Evolutionary conservation across 2,888 invertebrate species (phyloP), one percentile per base, ranked within the genome.

Genomic region (Leptarthrus brevirostris): DNA sequence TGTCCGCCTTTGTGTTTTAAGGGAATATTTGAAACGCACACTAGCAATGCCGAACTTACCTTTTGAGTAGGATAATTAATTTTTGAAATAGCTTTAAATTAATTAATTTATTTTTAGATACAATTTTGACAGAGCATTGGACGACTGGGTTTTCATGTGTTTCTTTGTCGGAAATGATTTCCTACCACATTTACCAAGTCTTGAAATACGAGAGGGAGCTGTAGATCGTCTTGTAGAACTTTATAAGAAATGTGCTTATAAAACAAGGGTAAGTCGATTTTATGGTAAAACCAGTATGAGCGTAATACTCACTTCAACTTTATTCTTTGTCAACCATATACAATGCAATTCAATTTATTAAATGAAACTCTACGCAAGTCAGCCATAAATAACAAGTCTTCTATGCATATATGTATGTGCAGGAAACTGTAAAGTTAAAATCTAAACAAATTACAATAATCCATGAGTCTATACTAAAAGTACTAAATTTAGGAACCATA

Each of bases 111-210:
- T n/a, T 74, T 74, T 5, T 34, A 77, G 76, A 30, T 98, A 96
- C 84, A 95, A 97, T 82, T 95, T 99, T 83, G 99, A 99, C 81
- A 87, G 98, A 73, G 96, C 92, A 0, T 84, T 99, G 14, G 99
- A 99, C 82, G 99, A 99, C 86, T 99, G 98, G 98, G 98, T 93
- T 3, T 92, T 92, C 81, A 97, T 99, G 96, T 99, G 99, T 83
- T 99, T 99, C 87, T 99, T 99, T 86, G 98, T 98, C 69, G 99
- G 99, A 58, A 99, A 99, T 82, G 99, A 99, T 86, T 99, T 99
- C 83, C 85, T 99, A 79, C 99, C 99, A 0, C 99, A 99, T 87
- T 87, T 99, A 78, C 99, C 99, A 3, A 97, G 97, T 66, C 86
- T 99, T 79, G 98, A 99, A 88, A 99, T 99, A 81, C 88, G 97